phyloP scores from a whole-genome alignment of 2,797 vertebrate species.

The Hippoglossus hippoglossus region DNA sequence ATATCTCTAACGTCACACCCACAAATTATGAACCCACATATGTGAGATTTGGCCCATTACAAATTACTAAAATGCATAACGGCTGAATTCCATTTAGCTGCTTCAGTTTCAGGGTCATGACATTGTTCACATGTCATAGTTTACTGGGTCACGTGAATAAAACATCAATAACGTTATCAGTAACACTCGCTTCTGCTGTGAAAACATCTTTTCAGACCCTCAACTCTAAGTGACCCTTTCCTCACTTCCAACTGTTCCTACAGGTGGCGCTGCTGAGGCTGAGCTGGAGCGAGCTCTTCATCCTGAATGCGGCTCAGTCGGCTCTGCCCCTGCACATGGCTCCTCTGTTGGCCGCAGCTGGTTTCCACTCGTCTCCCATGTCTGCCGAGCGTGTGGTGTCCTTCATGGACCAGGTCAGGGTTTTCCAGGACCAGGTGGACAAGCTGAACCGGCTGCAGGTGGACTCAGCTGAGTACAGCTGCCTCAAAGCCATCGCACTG shows the following conservation, averaged over 20 bases:
- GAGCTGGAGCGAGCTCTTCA: slow-evolving; percentile 98
- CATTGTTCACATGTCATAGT: neutral
- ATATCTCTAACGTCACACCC: too few relatives aligned
- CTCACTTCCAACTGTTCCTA: neutral
- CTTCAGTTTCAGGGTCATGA: neutral
- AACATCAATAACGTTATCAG: neutral
- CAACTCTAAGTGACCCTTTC: neutral
- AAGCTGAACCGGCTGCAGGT: slow-evolving; percentile 95
- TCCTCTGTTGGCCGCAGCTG: slow-evolving; percentile 93
- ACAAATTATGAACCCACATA: too few relatives aligned
- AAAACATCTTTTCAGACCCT: too few relatives aligned
- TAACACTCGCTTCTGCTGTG: too few relatives aligned
- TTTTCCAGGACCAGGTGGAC: slow-evolving; percentile 98
- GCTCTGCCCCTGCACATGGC: slow-evolving; percentile 95
- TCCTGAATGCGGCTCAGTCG: slow-evolving; percentile 96
- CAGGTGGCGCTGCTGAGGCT: slow-evolving; percentile 92
- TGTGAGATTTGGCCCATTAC: neutral
- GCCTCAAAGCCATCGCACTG: slow-evolving; percentile 96
- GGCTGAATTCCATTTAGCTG: neutral
- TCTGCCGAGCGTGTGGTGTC: slow-evolving; percentile 93
- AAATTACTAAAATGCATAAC: neutral
- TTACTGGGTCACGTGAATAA: neutral
- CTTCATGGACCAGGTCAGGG: slow-evolving; percentile 97
- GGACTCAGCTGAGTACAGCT: slow-evolving; percentile 95
- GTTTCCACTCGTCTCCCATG: slow-evolving; percentile 96